Percentiles rank a stretch among this genome's conserved stretches.
Evolutionary conservation across 2,888 invertebrate genomes (phyloP).

Genomic region (Eupithecia subumbrata): DNA sequence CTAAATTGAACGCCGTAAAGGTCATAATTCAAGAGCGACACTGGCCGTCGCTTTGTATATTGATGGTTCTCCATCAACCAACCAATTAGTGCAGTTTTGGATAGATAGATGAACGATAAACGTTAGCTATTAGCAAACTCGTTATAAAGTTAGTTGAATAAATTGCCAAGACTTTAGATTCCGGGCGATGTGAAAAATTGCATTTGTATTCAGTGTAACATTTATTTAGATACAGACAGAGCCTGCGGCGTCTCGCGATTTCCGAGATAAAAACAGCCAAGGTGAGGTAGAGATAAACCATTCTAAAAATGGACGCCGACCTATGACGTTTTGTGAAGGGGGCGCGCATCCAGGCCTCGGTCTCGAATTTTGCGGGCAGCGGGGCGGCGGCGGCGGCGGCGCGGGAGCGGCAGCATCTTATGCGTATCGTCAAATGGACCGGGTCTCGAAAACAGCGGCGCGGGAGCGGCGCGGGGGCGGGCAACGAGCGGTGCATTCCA

Average conservation of each 20-base stretch:
- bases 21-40: constrained; percentile 11
- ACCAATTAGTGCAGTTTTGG: constrained; percentile 47
- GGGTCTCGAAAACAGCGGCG: too few relatives aligned
- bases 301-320: too few relatives aligned
- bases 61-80: constrained; percentile 49
- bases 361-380: too few relatives aligned
- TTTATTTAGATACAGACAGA: not conserved
- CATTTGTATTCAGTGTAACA: constrained; percentile 2
- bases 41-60: constrained; percentile 44
- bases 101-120: constrained; percentile 45
- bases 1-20: constrained; percentile 22
- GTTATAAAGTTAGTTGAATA: constrained; percentile 46
- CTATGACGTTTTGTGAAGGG: too few relatives aligned
- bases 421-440: too few relatives aligned
- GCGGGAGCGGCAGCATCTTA: too few relatives aligned
- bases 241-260: not conserved
- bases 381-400: too few relatives aligned
- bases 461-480: too few relatives aligned
- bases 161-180: constrained; percentile 35
- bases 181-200: constrained; percentile 29
- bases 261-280: not conserved
- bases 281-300: too few relatives aligned
- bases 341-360: too few relatives aligned
- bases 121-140: constrained; percentile 44
- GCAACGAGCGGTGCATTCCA: too few relatives aligned